A percentile compares a stretch with the other conserved stretches of the same genome.
Evolutionary conservation across 1,140 invertebrate genomes (phyloP).

Genomic region (Trissolcus basalis): DNA sequence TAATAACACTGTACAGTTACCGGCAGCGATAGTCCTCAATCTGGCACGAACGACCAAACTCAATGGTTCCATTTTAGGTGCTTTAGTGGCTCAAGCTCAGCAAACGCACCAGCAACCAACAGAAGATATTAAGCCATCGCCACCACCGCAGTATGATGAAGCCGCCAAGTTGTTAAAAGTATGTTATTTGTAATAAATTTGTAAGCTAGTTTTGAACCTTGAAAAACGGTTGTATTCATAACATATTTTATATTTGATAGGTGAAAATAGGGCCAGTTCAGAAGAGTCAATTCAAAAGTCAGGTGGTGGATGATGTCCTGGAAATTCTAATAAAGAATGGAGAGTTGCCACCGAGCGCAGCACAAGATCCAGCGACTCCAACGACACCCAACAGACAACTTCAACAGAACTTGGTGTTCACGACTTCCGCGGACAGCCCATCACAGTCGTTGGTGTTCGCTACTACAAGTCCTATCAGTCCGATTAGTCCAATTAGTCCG

Average conservation of each 20-base stretch:
- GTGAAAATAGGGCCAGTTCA: constrained; percentile 73
- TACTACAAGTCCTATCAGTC: constrained; percentile 60
- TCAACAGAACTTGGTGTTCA: constrained; percentile 72
- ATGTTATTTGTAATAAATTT: neutral
- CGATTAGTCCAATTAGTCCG: constrained; percentile 28
- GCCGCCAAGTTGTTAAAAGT: constrained; percentile 81
- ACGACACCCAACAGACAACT: constrained; percentile 76
- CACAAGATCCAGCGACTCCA: constrained; percentile 85
- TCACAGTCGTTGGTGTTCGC: constrained; percentile 70
- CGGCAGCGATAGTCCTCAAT: constrained; percentile 72
- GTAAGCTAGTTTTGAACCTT: neutral
- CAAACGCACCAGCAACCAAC: constrained; percentile 67
- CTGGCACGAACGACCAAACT: constrained; percentile 71
- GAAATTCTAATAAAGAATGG: constrained; percentile 96
- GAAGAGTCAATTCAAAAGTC: constrained; percentile 83
- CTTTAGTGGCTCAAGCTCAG: constrained; percentile 73
- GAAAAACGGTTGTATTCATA: neutral
- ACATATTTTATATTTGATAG: constrained; percentile 39
- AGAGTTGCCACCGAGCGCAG: constrained; percentile 91
- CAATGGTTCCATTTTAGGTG: constrained; percentile 71
- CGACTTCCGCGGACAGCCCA: constrained; percentile 66
- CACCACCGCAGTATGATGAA: constrained; percentile 83
- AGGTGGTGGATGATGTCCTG: constrained; percentile 95
- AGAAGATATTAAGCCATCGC: constrained; percentile 74
- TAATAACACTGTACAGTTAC: constrained; percentile 71